Evolutionary conservation across 2,797 vertebrate genomes (phyloP), one percentile per base, ranked within the genome.

Genomic region (Tokudaia muenninki): DNA sequence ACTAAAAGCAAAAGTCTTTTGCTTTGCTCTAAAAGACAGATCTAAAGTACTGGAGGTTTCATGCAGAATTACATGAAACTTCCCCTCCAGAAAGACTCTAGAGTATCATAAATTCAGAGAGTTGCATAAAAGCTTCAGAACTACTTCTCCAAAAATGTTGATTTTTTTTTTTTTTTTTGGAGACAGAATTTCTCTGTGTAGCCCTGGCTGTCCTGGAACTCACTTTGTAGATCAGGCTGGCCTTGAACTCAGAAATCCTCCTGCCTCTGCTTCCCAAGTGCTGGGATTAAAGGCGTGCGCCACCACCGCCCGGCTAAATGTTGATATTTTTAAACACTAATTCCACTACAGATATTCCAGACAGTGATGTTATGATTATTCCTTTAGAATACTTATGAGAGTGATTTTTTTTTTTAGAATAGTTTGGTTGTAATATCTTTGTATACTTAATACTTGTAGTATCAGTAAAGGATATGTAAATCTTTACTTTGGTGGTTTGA

Each of bases 251-350:
- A 55, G 13, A 55, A 55, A 55, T 55, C 52, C 13, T 52, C 41
- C 41, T 41, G 41, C 41, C 41, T 41, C 41, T 41, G 41, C 41
- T 41, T 41, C 2, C 41, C 41, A 41, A 41, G 41, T 41, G 41
- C 41, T 41, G 41, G 41, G 41, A 41, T 41, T 41, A 41, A 41
- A 41, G 41, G 41, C 41, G 41, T 41, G 41, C 41, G 41, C 41
- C 41, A 41, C 41, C 41, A 41, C 41, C 41, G 50, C 50, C 50
- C 6, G 50, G 50, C 50, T 52, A 87, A 67, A 26, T 77, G 87
- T 63, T 93, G 81, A 91, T 63, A 59, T 61, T 63, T 93, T 74
- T 94, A 83, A 84, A 75, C 78, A 94, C 91, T 65, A 92, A 59
- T 95, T 13, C 82, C 41, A 87, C 8, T 86, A 19, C 12, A 92